Evolutionary conservation across 2,888 invertebrate genomes (phyloP).

Genomic region (Epinotia demarniana): DNA sequence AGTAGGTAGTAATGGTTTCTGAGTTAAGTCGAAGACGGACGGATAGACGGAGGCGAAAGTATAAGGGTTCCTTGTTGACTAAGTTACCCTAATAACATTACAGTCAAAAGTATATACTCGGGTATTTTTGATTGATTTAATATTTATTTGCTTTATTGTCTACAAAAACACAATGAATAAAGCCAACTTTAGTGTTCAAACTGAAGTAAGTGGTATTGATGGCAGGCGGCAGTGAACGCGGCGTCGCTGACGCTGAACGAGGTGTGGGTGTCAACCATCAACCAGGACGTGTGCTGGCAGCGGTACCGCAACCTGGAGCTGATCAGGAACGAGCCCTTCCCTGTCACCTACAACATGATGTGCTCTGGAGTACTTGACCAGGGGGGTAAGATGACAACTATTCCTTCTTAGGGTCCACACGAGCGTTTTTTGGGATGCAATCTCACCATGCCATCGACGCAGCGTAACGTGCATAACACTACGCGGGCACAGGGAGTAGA

Average conservation of each 20-base stretch:
- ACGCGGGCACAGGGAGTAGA: too few species aligned
- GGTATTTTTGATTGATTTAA: too few species aligned
- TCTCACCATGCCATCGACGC: not conserved
- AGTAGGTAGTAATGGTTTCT: too few species aligned
- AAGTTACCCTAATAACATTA: too few species aligned
- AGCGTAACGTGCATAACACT: too few species aligned
- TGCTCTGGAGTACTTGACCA: constrained; percentile 51
- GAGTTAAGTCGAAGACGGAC: too few species aligned
- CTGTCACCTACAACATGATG: constrained; percentile 53
- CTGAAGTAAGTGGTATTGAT: not conserved
- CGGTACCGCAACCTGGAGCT: constrained; percentile 40
- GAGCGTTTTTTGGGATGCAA: not conserved
- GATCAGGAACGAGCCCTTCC: constrained; percentile 47
- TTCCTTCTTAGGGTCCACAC: not conserved
- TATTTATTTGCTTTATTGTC: too few species aligned
- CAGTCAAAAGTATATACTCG: too few species aligned
- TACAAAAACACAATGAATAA: too few species aligned
- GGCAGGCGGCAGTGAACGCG: constrained; percentile 19
- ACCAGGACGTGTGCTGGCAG: constrained; percentile 11
- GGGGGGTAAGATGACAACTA: constrained; percentile 25
- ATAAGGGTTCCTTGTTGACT: too few species aligned
- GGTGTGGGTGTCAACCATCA: constrained; percentile 28
- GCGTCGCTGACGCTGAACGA: constrained; percentile 22
- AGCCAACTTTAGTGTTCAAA: not conserved
- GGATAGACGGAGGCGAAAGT: too few species aligned